Evolutionary conservation across 2,888 invertebrate species (phyloP).

Genomic region (Lepidonotus clava): DNA sequence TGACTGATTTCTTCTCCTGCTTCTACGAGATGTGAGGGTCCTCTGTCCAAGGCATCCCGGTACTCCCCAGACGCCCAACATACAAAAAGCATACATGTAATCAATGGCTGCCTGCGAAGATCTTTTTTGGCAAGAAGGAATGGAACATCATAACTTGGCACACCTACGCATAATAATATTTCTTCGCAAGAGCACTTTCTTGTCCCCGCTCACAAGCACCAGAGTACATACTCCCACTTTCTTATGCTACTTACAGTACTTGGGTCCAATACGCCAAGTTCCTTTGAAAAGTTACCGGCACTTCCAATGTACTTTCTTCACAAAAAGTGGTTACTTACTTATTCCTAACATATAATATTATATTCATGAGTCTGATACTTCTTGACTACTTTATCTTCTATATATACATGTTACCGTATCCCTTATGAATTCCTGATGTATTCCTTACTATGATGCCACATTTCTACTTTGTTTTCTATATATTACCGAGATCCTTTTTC

Average conservation of each 20-base stretch:
- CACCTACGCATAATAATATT: constrained; percentile 1
- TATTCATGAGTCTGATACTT: too few species aligned
- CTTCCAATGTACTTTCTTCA: background rate
- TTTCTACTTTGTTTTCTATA: too few species aligned
- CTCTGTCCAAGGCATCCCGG: background rate
- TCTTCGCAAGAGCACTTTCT: background rate
- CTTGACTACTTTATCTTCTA: too few species aligned
- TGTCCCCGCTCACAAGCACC: background rate
- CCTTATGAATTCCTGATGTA: too few species aligned
- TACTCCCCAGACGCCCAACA: background rate
- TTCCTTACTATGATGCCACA: too few species aligned
- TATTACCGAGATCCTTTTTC: too few species aligned
- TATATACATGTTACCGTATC: too few species aligned
- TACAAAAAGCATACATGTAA: background rate
- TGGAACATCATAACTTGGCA: constrained; percentile 29
- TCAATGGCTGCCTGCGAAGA: constrained; percentile 12
- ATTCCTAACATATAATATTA: too few species aligned
- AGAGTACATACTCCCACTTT: background rate
- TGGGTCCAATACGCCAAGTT: background rate
- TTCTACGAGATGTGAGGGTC: background rate
- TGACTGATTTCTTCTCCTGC: background rate
- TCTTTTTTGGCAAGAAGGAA: constrained; percentile 28
- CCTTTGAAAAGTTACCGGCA: background rate
- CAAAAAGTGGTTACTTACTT: too few species aligned
- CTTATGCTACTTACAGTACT: constrained; percentile 15